These are phyloP conservation scores for Polylopha cassiicola DNA, from an alignment of 2,888 invertebrate species.

Conservation along the genomic window DNA sequence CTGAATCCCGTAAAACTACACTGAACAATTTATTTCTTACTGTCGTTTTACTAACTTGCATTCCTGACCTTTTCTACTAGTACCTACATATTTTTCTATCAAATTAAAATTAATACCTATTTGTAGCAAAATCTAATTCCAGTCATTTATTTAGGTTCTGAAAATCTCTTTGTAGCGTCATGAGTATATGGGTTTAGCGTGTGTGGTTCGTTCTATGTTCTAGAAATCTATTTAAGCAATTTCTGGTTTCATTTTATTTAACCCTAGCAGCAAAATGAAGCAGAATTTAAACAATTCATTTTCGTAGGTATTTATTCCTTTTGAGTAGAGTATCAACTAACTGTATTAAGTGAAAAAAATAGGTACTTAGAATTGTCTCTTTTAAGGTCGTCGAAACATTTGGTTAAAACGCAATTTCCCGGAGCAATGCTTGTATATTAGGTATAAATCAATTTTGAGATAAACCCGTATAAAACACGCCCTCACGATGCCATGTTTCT, in stretches of 20 bases:
- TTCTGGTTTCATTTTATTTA: too few species aligned
- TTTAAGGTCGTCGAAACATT: background rate
- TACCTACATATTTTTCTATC: too few species aligned
- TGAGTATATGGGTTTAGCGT: conserved; percentile 6
- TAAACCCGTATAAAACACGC: conserved; percentile 37
- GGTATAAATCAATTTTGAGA: conserved; percentile 36
- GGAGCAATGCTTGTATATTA: background rate
- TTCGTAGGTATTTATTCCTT: too few species aligned
- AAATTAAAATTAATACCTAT: conserved; percentile 10
- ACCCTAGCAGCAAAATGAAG: too few species aligned
- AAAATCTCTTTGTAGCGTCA: conserved; percentile 25
- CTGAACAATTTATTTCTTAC: too few species aligned
- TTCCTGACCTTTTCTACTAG: too few species aligned
- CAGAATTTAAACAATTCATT: too few species aligned
- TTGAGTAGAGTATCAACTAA: background rate
- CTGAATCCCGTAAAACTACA: too few species aligned
- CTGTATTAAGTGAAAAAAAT: conserved; percentile 3
- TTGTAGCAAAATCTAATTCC: conserved; percentile 32
- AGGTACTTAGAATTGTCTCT: too few species aligned
- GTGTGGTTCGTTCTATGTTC: conserved; percentile 34
- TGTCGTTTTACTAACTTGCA: too few species aligned
- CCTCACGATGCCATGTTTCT: conserved; percentile 41
- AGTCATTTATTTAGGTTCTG: conserved; percentile 30
- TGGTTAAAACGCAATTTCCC: conserved; percentile 3
- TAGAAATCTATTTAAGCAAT: conserved; percentile 34